Conservation (phyloP, 2,888 invertebrate genomes). For the Drosophila affinis region DNA sequence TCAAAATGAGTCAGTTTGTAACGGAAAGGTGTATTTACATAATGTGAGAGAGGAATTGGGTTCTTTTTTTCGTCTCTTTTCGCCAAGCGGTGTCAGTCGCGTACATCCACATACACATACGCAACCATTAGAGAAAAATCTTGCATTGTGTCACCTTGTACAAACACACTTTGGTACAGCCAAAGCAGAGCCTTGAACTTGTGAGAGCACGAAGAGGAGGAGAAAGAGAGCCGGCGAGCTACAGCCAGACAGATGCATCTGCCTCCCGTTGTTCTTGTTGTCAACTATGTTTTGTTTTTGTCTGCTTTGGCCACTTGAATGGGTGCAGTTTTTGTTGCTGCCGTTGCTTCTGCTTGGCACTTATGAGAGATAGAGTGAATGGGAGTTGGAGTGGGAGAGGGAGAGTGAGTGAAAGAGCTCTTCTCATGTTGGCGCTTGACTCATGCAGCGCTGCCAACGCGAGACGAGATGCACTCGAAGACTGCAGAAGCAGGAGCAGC, state of each 20-base stretch:
- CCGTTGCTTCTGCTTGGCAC: conserved; percentile 48
- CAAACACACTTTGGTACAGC: neutral
- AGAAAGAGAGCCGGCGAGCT: conserved; percentile 1
- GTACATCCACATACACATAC: neutral
- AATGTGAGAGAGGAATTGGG: neutral
- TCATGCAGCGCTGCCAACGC: conserved; percentile 62
- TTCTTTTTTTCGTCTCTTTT: neutral
- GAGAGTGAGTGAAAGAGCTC: conserved; percentile 28
- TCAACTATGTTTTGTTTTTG: conserved; percentile 32
- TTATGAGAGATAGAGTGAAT: conserved; percentile 50
- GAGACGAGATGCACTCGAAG: conserved; percentile 55
- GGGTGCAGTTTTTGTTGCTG: conserved; percentile 36
- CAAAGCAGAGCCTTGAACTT: conserved; percentile 80
- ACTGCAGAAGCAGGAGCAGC: conserved; percentile 27
- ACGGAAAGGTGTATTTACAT: neutral
- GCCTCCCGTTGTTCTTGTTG: conserved; percentile 45
- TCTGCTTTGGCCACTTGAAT: conserved; percentile 47
- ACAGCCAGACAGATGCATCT: conserved; percentile 40
- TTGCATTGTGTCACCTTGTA: neutral
- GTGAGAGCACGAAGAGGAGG: conserved; percentile 30
- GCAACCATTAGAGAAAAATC: neutral
- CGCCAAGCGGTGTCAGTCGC: neutral
- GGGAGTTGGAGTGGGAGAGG: conserved; percentile 8
- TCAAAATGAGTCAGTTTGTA: neutral
- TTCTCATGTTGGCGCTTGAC: conserved; percentile 69